Percentiles rank a stretch among this genome's conserved stretches.
phyloP scores from a whole-genome alignment of 2,888 invertebrate species.

The Pocota personata region DNA sequence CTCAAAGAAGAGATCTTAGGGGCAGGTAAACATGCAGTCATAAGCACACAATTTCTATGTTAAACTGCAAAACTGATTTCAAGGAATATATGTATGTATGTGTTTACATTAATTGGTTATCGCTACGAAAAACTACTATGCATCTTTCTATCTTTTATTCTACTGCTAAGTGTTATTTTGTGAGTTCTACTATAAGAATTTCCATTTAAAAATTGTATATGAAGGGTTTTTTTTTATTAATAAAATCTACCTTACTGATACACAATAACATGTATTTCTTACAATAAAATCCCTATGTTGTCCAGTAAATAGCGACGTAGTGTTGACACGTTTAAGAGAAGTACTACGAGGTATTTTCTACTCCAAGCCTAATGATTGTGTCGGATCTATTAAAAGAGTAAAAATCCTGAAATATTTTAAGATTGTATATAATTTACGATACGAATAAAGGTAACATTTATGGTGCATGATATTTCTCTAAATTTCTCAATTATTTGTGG shows the following conservation, averaged over 20 bases:
- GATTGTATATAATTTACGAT: neutral
- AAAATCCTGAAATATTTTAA: conserved; percentile 36
- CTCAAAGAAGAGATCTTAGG: neutral
- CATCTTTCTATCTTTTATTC: neutral
- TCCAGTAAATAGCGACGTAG: conserved; percentile 2
- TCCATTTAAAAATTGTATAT: neutral
- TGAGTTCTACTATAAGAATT: conserved; percentile 14
- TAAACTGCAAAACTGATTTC: neutral
- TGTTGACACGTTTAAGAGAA: neutral
- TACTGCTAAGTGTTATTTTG: conserved; percentile 12
- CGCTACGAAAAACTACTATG: neutral
- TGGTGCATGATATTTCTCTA: no score
- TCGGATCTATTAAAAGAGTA: conserved; percentile 12
- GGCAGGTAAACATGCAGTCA: neutral
- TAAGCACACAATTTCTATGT: neutral
- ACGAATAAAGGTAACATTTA: neutral
- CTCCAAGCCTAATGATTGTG: neutral
- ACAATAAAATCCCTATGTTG: neutral
- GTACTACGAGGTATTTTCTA: neutral
- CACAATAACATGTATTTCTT: neutral
- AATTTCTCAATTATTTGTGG: no score
- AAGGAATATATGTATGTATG: no score
- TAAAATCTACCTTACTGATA: conserved; percentile 10
- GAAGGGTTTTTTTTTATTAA: neutral
- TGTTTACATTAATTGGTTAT: neutral